Evolutionary conservation across 2,888 invertebrate species (phyloP), one percentile per base, ranked within the genome.

Genomic region (Clivina fossor): DNA sequence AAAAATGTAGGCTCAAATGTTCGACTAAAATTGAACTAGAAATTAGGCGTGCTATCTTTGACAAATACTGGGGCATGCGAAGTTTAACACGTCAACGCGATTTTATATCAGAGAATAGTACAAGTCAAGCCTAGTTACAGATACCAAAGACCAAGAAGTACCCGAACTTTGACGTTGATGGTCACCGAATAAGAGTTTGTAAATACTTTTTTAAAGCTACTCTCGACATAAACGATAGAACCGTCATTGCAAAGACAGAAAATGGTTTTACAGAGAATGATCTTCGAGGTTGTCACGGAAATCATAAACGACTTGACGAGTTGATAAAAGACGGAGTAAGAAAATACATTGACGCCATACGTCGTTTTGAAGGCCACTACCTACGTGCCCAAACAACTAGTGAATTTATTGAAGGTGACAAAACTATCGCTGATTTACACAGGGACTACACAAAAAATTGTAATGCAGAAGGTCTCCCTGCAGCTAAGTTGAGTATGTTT

Each of bases 371-470:
- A 47, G 62, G 63, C 28, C 65, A 66, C 41, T 64, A 38, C 15
- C 16, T 38, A 4, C 38, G 38, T 5, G 7, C 3, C 5, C 38
- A 38, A n/a, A 38, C 38, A 7, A 38, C 7, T 3, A 32, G 53
- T 33, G 58, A 65, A 49, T 64, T 38, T 30, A 65, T 64, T 53
- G 62, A 63, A 8, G 62, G 62, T 11, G 62, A 61, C 15, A 64
- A 61, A 57, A 61, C 61, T 41, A 28, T 65, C 16, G 57, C 61
- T 22, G 59, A 62, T 20, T 26, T 66, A 22, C 55, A 65, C 41
- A 22, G 65, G 33, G 62, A 66, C 56, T 63, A 65, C 44, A 55
- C 53, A 48, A 41, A 58, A 33, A 37, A 54, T 11, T 58, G 61
- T 13, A 33, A 59, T 32, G 33, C 24, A 43, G 33, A 56, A 32